phyloP scores from a whole-genome alignment of 2,797 vertebrate species.

The Enoplosus armatus region DNA sequence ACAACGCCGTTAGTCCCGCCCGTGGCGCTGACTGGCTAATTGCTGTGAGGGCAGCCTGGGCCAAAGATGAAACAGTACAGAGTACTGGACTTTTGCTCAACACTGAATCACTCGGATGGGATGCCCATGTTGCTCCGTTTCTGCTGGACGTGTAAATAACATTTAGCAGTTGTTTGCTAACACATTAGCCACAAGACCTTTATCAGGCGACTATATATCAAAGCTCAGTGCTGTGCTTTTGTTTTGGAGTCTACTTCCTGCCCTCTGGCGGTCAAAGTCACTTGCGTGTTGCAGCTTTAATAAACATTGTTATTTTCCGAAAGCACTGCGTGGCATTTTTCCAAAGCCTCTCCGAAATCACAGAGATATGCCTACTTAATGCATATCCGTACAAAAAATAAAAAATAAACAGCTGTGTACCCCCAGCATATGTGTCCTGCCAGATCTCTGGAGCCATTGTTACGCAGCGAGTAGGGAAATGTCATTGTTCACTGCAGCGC shows the following conservation, averaged over 20 bases:
- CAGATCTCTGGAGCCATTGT: conserved; percentile 54
- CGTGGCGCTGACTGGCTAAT: too few relatives aligned
- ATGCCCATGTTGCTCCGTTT: neutral
- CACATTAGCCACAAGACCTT: too few relatives aligned
- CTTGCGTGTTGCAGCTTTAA: conserved; percentile 7
- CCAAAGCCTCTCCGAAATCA: conserved; percentile 12
- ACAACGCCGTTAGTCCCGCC: too few relatives aligned
- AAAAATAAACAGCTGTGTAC: conserved; percentile 40
- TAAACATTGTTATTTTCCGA: conserved; percentile 13
- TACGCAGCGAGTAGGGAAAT: conserved; percentile 47
- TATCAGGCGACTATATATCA: neutral
- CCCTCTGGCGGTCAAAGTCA: neutral
- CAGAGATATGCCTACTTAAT: conserved; percentile 31
- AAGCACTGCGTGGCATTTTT: conserved; percentile 12
- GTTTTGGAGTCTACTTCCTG: conserved; percentile 11
- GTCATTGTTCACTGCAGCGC: conserved; percentile 67
- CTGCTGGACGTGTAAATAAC: neutral
- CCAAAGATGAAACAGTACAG: neutral
- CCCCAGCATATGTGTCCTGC: conserved; percentile 59
- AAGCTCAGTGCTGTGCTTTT: neutral
- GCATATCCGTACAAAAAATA: conserved; percentile 6
- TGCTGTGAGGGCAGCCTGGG: too few relatives aligned
- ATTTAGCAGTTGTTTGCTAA: neutral
- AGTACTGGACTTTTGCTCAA: neutral
- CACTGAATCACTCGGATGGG: neutral